Evolutionary conservation across 2,113 vertebrate species (phyloP).

Genomic region (Scomber scombrus): DNA sequence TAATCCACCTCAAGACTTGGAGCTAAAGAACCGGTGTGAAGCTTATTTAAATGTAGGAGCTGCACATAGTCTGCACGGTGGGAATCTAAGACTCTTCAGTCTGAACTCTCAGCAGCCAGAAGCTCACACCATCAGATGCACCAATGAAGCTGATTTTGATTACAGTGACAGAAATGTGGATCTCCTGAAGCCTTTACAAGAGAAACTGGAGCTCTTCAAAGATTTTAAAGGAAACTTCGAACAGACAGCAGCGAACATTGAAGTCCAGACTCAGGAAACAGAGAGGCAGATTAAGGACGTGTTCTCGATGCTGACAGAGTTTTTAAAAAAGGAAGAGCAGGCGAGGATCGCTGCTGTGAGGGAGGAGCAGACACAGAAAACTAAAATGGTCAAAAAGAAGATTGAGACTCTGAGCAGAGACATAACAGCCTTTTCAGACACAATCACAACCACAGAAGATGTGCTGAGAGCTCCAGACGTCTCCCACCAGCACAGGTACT

Average conservation of each 20-base stretch:
- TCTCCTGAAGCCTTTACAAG: background rate
- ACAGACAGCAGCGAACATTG: background rate
- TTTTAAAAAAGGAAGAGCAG: background rate
- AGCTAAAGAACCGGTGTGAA: conserved; percentile 9
- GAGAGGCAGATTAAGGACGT: background rate
- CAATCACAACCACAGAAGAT: background rate
- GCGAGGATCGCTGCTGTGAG: background rate
- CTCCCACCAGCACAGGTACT: background rate
- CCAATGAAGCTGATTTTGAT: background rate
- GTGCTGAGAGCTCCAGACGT: background rate
- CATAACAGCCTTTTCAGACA: background rate
- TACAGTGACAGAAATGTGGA: background rate
- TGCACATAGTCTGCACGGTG: background rate
- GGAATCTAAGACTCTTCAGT: background rate
- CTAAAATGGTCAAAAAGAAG: background rate
- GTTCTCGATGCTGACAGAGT: background rate
- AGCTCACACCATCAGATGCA: background rate
- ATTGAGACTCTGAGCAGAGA: background rate
- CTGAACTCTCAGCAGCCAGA: background rate
- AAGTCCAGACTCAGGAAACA: background rate
- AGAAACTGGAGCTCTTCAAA: background rate
- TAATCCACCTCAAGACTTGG: background rate
- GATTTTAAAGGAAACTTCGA: background rate
- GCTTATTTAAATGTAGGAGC: background rate
- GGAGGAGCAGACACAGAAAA: background rate